These are phyloP conservation scores for Drosophila santomea DNA, from an alignment of 1,140 invertebrate genomes.

Conservation along the genomic window DNA sequence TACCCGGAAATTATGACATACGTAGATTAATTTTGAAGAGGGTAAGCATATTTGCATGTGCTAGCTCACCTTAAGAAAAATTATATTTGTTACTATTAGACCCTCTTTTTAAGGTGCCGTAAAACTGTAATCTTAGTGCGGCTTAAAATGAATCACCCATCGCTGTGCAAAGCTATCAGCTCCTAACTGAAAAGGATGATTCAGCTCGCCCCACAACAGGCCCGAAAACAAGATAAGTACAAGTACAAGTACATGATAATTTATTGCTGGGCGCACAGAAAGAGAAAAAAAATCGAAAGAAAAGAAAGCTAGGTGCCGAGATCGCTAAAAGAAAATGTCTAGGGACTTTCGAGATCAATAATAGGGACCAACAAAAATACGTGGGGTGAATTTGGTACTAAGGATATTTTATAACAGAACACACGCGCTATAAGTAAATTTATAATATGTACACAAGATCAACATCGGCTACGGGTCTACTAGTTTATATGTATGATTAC, in stretches of 20 bases:
- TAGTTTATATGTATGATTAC: slow-evolving; percentile 57
- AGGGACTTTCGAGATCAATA: slow-evolving; percentile 9
- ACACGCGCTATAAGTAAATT: slow-evolving; percentile 17
- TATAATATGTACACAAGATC: slow-evolving; percentile 32
- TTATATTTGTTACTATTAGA: background rate
- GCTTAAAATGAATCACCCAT: no score
- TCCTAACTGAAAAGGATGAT: background rate
- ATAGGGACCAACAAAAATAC: slow-evolving; percentile 17
- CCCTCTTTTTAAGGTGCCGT: background rate
- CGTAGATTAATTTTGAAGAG: no score
- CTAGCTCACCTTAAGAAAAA: no score
- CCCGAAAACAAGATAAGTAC: slow-evolving; percentile 17
- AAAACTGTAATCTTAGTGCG: background rate
- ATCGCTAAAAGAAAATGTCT: slow-evolving; percentile 4
- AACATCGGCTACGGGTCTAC: slow-evolving; percentile 57
- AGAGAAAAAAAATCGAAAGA: slow-evolving; percentile 22
- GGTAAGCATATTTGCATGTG: no score
- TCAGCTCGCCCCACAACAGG: background rate
- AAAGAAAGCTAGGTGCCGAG: slow-evolving; percentile 17
- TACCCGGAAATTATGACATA: no score
- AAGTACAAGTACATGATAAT: slow-evolving; percentile 39
- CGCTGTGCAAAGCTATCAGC: background rate
- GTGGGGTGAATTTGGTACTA: background rate
- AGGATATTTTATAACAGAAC: slow-evolving; percentile 33
- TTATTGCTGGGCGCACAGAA: slow-evolving; percentile 42